phyloP scores from a whole-genome alignment of 2,888 invertebrate genomes.

The Sipha maydis region DNA sequence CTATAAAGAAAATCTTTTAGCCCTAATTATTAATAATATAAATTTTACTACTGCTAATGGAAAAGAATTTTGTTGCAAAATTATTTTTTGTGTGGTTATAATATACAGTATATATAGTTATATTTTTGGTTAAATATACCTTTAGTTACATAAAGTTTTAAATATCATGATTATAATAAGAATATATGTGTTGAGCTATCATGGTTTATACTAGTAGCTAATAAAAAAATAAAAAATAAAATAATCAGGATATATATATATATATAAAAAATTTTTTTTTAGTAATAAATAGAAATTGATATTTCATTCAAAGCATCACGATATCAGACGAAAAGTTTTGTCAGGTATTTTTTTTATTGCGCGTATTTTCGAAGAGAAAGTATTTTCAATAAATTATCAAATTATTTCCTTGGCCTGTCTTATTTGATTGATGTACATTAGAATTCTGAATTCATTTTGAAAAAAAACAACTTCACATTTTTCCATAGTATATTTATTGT shows the following conservation, averaged over 20 bases:
- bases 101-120: too few relatives aligned
- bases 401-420: conserved; percentile 11
- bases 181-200: too few relatives aligned
- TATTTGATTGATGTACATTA: conserved; percentile 15
- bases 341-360: neutral
- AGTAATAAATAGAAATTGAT: too few relatives aligned
- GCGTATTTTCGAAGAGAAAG: neutral
- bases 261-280: too few relatives aligned
- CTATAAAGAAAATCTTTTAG: neutral
- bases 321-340: conserved; percentile 2
- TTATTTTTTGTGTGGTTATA: neutral
- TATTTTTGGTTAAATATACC: too few relatives aligned
- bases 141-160: too few relatives aligned
- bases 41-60: neutral
- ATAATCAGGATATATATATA: too few relatives aligned
- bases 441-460: neutral
- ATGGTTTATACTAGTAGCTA: too few relatives aligned
- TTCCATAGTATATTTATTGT: too few relatives aligned
- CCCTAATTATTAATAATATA: neutral
- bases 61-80: neutral
- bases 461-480: neutral
- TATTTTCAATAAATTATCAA: conserved; percentile 1
- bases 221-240: too few relatives aligned
- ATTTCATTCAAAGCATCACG: neutral
- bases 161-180: too few relatives aligned